Evolutionary conservation across 2,113 vertebrate species (phyloP).

Genomic region (Hypocryptadius cinnamomeus): DNA sequence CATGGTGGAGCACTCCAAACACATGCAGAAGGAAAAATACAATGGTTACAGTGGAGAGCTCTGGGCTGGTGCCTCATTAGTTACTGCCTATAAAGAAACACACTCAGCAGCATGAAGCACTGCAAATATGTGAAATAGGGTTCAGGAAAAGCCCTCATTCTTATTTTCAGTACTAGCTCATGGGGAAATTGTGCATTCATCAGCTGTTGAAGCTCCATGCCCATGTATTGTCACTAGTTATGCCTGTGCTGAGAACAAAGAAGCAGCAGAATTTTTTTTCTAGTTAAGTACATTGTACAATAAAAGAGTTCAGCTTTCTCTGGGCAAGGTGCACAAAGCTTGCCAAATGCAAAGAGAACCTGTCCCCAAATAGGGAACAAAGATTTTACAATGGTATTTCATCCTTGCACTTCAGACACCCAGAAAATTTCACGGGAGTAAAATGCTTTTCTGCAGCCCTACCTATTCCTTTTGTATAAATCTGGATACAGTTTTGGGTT

Average conservation of each 20-base stretch:
- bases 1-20: background rate
- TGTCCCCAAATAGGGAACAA: background rate
- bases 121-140: background rate
- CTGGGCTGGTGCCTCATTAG: background rate
- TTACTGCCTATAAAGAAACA: background rate
- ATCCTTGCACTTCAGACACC: background rate
- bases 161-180: background rate
- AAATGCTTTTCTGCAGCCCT: background rate
- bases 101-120: background rate
- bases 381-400: background rate
- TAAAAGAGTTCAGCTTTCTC: background rate
- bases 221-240: background rate
- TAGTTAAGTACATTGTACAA: background rate
- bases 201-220: background rate
- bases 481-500: background rate
- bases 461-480: background rate
- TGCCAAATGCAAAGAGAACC: background rate
- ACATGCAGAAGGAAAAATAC: background rate
- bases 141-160: background rate
- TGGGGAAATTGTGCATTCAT: background rate
- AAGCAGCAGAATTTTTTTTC: background rate
- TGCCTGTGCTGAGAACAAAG: background rate
- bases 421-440: background rate
- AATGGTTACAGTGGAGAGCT: background rate
- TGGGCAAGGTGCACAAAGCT: background rate